Base-by-base conservation (phyloP, 2,797 vertebrate genomes). In the Schizothorax lantsangensis region DNA sequence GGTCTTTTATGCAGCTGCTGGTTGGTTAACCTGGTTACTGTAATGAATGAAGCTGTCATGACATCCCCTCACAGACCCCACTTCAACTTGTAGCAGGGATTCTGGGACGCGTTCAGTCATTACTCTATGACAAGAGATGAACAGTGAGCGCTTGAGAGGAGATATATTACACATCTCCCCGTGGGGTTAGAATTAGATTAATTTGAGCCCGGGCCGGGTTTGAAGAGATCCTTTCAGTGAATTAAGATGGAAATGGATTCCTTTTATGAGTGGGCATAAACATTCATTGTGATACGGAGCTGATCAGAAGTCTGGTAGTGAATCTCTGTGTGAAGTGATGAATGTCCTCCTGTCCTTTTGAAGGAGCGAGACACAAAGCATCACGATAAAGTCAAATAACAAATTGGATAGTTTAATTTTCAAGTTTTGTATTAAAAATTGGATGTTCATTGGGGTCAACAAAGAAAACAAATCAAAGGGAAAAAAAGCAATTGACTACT, bases 221-320 rank as follows among this genome's bases (percentile, higher is more conserved):
- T 86, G 84, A 81, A 86, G 86, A 84, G 79, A 82, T 80, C 84
- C 66, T 81, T 73, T 90, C 73, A 83, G 66, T 69, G 84, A 90
- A 90, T 89, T 89, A 88, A 79, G 86, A 86, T 89, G 82, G 84
- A 90, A 90, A 89, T 88, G 79, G 88, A 84, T 84, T 88, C 79
- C 79, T 88, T 89, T 90, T 81, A 88, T 86, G 79, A 89, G 82
- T 81, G 75, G 86, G 82, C 80, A 64, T 89, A 84, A 88, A 73
- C 62, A 84, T 71, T 86, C 84, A 84, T 86, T 49, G 66, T 72
- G 78, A 54, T 38, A 38, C 12, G 2, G 73, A 66, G 66, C 40
- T 71, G 78, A 83, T 84, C 83, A 78, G 73, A 73, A 87, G 84
- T 79, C 66, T 49, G 47, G 47, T 54, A 87, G 71, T 68, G 40